Percentiles rank a stretch among this genome's conserved stretches.
Conservation (phyloP, 1,140 invertebrate species). For the Scaptodrosophila lebanonensis region DNA sequence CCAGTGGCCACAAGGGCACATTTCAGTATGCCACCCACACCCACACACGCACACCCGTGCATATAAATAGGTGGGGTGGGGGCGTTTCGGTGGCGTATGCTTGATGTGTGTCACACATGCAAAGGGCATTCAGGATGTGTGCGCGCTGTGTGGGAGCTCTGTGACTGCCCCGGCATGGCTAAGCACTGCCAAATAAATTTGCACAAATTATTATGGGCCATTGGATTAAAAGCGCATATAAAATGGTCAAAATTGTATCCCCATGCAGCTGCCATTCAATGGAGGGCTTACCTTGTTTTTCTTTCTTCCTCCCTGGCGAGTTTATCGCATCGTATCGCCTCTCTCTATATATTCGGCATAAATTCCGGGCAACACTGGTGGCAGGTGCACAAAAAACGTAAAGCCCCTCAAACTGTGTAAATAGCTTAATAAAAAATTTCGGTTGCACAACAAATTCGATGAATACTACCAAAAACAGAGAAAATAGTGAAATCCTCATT, state of each 20-base stretch:
- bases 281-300: slow-evolving; percentile 7
- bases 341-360: slow-evolving; percentile 64
- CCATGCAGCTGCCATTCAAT: slow-evolving; percentile 28
- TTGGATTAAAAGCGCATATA: slow-evolving; percentile 53
- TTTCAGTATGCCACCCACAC: background rate
- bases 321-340: slow-evolving; percentile 66
- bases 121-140: background rate
- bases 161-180: slow-evolving; percentile 27
- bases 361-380: slow-evolving; percentile 42
- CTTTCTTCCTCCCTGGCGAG: slow-evolving; percentile 38
- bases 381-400: slow-evolving; percentile 36
- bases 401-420: slow-evolving; percentile 28
- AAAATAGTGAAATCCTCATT: slow-evolving; percentile 11
- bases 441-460: slow-evolving; percentile 38
- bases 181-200: slow-evolving; percentile 72
- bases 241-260: slow-evolving; percentile 28
- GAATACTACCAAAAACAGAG: slow-evolving; percentile 6
- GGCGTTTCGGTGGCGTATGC: slow-evolving; percentile 39
- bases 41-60: background rate
- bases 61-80: background rate
- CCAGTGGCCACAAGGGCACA: slow-evolving; percentile 48
- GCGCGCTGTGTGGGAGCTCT: background rate
- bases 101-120: slow-evolving; percentile 10
- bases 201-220: slow-evolving; percentile 69
- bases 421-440: slow-evolving; percentile 64